phyloP scores from a whole-genome alignment of 1,140 invertebrate species.

The Mycetomoellerius zeteki region DNA sequence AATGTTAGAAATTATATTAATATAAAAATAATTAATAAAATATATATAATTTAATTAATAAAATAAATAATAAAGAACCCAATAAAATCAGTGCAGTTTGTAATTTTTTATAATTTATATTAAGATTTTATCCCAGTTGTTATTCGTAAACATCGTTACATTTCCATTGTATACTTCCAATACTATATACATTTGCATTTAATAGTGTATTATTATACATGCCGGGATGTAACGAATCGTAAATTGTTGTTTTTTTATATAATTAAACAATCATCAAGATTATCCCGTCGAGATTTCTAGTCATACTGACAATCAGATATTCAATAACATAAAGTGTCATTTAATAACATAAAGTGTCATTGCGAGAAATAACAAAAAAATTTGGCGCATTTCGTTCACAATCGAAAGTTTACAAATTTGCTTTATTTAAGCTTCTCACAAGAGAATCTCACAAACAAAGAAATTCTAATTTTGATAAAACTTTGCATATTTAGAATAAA shows the following conservation, averaged over 20 bases:
- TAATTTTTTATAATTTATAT: neutral
- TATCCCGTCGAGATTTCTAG: neutral
- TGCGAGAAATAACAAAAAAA: conserved; percentile 22
- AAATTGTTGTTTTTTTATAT: conserved; percentile 8
- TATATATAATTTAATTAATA: conserved; percentile 41
- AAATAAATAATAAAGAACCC: conserved; percentile 34
- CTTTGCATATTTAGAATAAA: neutral
- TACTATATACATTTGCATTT: conserved; percentile 4
- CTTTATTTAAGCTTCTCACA: conserved; percentile 12
- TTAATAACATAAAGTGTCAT: neutral
- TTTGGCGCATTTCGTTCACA: neutral
- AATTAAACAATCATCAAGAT: conserved; percentile 1
- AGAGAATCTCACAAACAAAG: neutral
- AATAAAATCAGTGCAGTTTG: neutral
- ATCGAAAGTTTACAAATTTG: conserved; percentile 1
- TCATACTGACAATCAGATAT: conserved; percentile 6
- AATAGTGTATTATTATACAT: neutral
- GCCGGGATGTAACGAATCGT: conserved; percentile 25
- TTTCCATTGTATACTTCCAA: neutral
- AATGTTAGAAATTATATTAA: conserved; percentile 12
- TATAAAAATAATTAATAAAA: conserved; percentile 21
- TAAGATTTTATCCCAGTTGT: neutral
- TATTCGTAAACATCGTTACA: neutral
- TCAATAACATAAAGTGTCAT: neutral
- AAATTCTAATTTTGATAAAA: conserved; percentile 5